Conservation (phyloP, 2,888 invertebrate genomes). For the Erpobdella octoculata region DNA sequence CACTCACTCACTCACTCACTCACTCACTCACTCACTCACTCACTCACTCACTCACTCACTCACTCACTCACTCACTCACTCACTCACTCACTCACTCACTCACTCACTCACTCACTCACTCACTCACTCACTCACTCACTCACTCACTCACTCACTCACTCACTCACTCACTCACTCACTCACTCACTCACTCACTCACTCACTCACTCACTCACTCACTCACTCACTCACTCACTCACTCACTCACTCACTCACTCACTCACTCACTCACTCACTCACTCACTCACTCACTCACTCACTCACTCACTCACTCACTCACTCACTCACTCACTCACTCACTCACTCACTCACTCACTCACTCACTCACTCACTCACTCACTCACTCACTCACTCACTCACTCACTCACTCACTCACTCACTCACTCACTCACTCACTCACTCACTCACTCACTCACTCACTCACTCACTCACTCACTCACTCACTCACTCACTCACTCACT, state of each 20-base stretch:
- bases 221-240: background rate
- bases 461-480: background rate
- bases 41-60: background rate
- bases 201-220: constrained; percentile 16
- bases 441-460: background rate
- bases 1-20: background rate
- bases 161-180: constrained; percentile 21
- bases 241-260: background rate
- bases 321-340: constrained; percentile 21
- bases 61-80: background rate
- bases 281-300: background rate
- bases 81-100: no score
- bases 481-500: background rate
- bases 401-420: no score
- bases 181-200: constrained; percentile 23
- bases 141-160: constrained; percentile 20
- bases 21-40: background rate
- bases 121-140: constrained; percentile 17
- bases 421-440: background rate
- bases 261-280: background rate
- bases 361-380: constrained; percentile 14
- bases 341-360: constrained; percentile 19
- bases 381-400: background rate
- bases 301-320: constrained; percentile 21
- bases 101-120: background rate